Percentiles rank a stretch among this genome's conserved stretches.
Evolutionary conservation across 2,113 vertebrate species (phyloP).

Genomic region (Reinhardtius hippoglossoides): DNA sequence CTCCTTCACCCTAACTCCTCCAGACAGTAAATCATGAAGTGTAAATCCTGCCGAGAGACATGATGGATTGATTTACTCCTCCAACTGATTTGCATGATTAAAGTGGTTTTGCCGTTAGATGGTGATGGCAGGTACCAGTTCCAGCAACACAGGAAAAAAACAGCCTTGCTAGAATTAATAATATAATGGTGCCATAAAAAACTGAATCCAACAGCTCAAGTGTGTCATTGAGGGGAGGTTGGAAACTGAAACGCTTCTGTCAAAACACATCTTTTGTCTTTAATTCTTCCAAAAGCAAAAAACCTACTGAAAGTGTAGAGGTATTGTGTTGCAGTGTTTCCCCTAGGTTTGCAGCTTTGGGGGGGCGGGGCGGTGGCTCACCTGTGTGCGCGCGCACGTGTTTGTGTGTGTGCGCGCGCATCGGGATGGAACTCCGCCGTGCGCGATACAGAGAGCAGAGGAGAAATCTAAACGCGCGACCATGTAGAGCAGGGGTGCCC

Average conservation of each 20-base stretch:
- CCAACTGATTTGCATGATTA: constrained; percentile 54
- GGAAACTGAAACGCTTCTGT: background rate
- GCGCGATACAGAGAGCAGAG: too few relatives aligned
- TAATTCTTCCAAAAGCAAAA: background rate
- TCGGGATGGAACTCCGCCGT: too few relatives aligned
- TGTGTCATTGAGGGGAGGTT: too few relatives aligned
- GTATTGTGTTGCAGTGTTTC: too few relatives aligned
- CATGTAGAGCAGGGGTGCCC: too few relatives aligned
- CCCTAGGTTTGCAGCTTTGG: too few relatives aligned
- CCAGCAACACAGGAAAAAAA: background rate
- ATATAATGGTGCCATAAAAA: background rate
- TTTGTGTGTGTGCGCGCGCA: too few relatives aligned
- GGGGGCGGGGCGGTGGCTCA: too few relatives aligned
- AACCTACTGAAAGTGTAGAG: background rate
- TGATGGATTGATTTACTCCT: constrained; percentile 15
- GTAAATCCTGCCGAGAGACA: constrained; percentile 21
- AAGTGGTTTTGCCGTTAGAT: constrained; percentile 38
- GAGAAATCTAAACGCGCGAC: too few relatives aligned
- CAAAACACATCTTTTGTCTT: background rate
- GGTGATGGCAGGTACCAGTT: background rate
- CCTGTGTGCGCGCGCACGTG: too few relatives aligned
- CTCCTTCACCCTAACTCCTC: constrained; percentile 9
- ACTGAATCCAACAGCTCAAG: too few relatives aligned
- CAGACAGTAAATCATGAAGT: constrained; percentile 33
- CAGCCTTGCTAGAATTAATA: background rate